These are phyloP conservation scores for Helarctos malayanus DNA, from an alignment of 2,797 vertebrate species.

Conservation along the genomic window DNA sequence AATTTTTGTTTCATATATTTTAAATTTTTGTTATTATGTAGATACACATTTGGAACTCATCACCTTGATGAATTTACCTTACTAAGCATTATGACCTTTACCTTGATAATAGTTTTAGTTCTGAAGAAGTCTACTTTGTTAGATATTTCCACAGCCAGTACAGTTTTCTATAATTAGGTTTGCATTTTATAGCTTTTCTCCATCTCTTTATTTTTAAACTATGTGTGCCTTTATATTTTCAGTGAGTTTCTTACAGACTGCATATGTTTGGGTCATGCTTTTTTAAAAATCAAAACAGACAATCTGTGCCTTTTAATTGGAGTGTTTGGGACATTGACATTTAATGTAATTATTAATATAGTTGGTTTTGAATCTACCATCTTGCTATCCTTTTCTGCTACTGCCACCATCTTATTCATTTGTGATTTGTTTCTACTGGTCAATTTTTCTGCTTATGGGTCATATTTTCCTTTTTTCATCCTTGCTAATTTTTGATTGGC, in stretches of 20 bases:
- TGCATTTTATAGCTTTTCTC: background rate
- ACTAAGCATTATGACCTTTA: background rate
- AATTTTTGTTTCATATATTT: background rate
- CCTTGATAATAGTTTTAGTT: background rate
- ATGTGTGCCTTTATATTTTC: background rate
- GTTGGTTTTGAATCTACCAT: background rate
- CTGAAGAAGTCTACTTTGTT: background rate
- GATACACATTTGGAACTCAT: background rate
- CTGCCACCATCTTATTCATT: background rate
- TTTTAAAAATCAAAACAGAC: background rate
- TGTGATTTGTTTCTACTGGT: background rate
- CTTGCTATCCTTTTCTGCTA: background rate
- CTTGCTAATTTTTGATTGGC: background rate
- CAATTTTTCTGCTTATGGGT: background rate
- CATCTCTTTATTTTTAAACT: conserved; percentile 7
- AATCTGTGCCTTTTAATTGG: background rate
- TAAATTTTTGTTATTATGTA: background rate
- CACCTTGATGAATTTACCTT: background rate
- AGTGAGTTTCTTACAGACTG: background rate
- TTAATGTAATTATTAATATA: background rate
- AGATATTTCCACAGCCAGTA: background rate
- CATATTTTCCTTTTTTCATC: background rate
- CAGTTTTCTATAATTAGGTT: background rate
- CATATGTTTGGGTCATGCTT: background rate
- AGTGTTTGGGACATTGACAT: background rate